phyloP scores from a whole-genome alignment of 2,797 vertebrate genomes.

The Paguma larvata region DNA sequence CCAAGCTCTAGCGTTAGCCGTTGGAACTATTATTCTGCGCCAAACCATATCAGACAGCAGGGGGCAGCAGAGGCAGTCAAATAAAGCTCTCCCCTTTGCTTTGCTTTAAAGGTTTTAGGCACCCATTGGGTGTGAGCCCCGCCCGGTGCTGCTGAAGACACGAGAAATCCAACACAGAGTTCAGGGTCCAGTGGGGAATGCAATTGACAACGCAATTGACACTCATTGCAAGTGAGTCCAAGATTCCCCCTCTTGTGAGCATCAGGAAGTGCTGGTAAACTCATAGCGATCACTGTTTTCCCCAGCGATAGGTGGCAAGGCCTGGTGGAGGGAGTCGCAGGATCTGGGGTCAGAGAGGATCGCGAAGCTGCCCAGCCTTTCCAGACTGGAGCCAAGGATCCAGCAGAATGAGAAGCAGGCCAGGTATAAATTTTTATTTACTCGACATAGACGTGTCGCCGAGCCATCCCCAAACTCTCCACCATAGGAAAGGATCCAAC shows the following conservation, averaged over 20 bases:
- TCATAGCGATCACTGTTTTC: neutral
- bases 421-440: neutral
- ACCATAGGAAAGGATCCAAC: neutral
- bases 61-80: conserved; percentile 69
- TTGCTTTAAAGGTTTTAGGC: neutral
- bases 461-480: neutral
- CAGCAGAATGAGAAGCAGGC: neutral
- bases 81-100: neutral
- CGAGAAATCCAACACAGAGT: neutral
- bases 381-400: neutral
- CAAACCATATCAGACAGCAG: conserved; percentile 61
- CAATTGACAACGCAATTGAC: neutral
- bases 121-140: neutral
- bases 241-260: neutral
- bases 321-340: neutral
- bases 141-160: neutral
- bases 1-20: accelerated
- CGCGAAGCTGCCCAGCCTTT: neutral
- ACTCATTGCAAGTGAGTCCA: too few relatives aligned
- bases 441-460: neutral
- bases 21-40: neutral
- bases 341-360: neutral
- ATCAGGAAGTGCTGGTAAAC: neutral
- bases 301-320: too few relatives aligned
- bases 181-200: neutral